These are phyloP conservation scores for Ceratina australensis DNA, from an alignment of 1,140 invertebrate species.

Conservation along the genomic window DNA sequence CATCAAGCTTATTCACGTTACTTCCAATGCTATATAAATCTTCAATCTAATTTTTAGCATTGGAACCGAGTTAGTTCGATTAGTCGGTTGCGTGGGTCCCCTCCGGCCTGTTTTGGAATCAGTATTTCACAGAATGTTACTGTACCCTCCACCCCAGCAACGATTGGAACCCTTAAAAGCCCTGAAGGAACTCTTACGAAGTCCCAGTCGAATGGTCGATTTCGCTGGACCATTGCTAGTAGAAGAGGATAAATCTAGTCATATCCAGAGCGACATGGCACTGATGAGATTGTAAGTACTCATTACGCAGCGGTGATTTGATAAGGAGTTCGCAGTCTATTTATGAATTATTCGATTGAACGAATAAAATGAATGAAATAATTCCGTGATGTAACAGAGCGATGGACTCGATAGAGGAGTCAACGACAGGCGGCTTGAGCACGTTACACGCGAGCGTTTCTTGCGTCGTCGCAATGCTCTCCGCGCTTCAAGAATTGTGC, in stretches of 20 bases:
- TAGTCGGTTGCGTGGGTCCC: constrained; percentile 91
- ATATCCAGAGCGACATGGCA: constrained; percentile 92
- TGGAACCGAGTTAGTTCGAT: constrained; percentile 90
- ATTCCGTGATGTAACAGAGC: constrained; percentile 82
- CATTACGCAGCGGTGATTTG: neutral
- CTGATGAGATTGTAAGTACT: constrained; percentile 90
- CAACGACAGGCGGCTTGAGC: constrained; percentile 81
- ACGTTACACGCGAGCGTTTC: constrained; percentile 89
- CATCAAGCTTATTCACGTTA: no score
- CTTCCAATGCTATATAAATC: no score
- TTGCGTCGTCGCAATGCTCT: constrained; percentile 91
- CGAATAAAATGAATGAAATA: constrained; percentile 11
- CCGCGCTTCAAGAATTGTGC: constrained; percentile 90
- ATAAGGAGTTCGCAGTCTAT: neutral
- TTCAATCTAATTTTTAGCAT: constrained; percentile 83
- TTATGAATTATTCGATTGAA: neutral
- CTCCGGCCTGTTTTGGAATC: constrained; percentile 94
- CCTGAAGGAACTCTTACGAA: constrained; percentile 87
- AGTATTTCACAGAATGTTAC: constrained; percentile 93
- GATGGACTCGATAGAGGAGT: constrained; percentile 95
- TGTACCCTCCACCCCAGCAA: constrained; percentile 91
- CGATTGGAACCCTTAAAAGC: constrained; percentile 91
- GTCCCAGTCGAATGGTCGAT: constrained; percentile 86
- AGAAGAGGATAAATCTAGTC: constrained; percentile 86
- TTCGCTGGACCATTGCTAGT: constrained; percentile 85